Evolutionary conservation across 2,888 invertebrate species (phyloP), one percentile per base, ranked within the genome.

Genomic region (Cyrtodaria siliqua): DNA sequence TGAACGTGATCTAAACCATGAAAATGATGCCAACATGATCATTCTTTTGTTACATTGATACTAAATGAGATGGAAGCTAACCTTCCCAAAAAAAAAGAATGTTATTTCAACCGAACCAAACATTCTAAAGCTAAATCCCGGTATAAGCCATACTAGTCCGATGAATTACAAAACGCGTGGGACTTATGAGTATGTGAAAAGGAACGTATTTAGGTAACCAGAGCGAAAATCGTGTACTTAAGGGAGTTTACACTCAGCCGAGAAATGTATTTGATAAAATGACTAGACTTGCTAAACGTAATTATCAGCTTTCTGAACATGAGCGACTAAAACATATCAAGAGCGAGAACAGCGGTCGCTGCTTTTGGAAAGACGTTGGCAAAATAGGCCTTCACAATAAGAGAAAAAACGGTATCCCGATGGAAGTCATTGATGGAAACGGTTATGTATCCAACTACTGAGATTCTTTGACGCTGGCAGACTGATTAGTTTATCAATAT

Each of bases 211-310:
- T 70, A 3, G 20, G 49, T 2, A 12, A 44, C 33, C 12, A 20
- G 12, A n/a, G 40, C 0, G 12, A 23, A 26, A 70, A 62, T 27
- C 61, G 40, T 1, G 12, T 18, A 33, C 38, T 62, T 14, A 56
- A 57, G 29, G 33, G 52, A 29, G 24, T 44, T n/a, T 70, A 62
- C 23, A 29, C 38, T 16, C 8, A 0, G 27, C 47, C 50, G 27
- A 33, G 70, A 12, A 24, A 44, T 6, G 29, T 2, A 29, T 70
- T 70, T 50, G 70, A 70, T 47, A 70, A 62, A 62, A n/a, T 53
- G 14, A 40, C 38, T 23, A 53, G 62, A 12, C 50, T 53, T 20
- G 18, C 18, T 1, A 70, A 70, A 56, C 61, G 62, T 16, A 27
- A 61, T 20, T 70, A 49, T 57, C 70, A 62, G 29, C 14, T 27